Percentiles rank a stretch among this genome's conserved stretches.
Conservation (phyloP, 2,888 invertebrate genomes). For the Coecobrya sp. region DNA sequence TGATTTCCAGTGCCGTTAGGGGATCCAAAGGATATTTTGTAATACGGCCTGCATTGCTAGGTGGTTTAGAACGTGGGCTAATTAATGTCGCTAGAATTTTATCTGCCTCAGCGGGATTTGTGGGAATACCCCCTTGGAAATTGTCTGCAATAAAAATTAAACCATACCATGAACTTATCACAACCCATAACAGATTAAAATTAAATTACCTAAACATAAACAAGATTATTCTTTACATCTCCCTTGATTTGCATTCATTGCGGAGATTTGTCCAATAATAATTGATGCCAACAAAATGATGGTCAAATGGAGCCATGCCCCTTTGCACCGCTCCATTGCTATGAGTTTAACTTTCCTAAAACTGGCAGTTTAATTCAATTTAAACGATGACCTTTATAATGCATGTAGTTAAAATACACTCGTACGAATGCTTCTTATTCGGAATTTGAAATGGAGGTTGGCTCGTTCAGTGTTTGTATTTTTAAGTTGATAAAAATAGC, state of each 20-base stretch:
- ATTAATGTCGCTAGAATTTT: background rate
- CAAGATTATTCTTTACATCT: background rate
- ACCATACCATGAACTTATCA: background rate
- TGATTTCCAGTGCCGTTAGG: slow-evolving; percentile 53
- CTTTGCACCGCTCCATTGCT: background rate
- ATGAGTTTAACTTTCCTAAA: too few species aligned
- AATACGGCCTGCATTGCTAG: too few species aligned
- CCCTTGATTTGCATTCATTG: background rate
- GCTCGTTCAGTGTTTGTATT: too few species aligned
- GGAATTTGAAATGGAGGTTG: too few species aligned
- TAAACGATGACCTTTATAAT: too few species aligned
- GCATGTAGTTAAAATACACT: too few species aligned
- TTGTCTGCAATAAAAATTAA: background rate
- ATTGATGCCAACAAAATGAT: background rate
- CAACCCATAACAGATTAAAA: too few species aligned
- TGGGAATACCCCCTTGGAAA: background rate
- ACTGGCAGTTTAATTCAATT: too few species aligned
- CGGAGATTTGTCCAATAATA: background rate
- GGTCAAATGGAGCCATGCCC: background rate
- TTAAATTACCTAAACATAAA: too few species aligned
- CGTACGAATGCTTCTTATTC: too few species aligned
- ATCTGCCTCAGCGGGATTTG: background rate
- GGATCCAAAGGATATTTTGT: background rate
- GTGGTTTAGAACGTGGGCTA: too few species aligned
- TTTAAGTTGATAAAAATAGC: too few species aligned